Conservation (phyloP, 1,140 invertebrate species). For the Zaprionus nigranus region DNA sequence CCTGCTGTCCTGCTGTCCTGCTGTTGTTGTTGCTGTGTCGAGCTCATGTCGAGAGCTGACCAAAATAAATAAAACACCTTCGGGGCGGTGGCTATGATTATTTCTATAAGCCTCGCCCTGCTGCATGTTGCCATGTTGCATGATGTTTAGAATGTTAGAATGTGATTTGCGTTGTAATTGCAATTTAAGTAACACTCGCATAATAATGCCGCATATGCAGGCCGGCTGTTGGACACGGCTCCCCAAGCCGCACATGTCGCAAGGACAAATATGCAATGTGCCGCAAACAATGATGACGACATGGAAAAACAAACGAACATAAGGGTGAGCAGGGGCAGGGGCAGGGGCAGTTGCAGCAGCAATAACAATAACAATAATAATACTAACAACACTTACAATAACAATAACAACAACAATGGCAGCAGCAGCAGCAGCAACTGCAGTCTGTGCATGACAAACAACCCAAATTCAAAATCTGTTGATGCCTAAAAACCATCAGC, state of each 20-base stretch:
- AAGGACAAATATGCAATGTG: slow-evolving; percentile 47
- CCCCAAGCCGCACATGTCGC: slow-evolving; percentile 21
- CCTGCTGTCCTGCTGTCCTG: too few relatives aligned
- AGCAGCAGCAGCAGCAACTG: slow-evolving; percentile 23
- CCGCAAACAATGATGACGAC: slow-evolving; percentile 42
- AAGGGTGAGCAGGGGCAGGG: background rate
- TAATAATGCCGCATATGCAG: slow-evolving; percentile 57
- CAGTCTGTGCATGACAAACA: slow-evolving; percentile 68
- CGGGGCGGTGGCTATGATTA: slow-evolving; percentile 34
- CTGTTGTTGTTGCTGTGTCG: background rate
- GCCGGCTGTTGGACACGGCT: background rate
- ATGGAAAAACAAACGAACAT: slow-evolving; percentile 49
- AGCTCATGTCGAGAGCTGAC: background rate
- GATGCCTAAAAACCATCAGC: slow-evolving; percentile 70
- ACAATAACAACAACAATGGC: slow-evolving; percentile 18
- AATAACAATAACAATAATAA: slow-evolving; percentile 22
- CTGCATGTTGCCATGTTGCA: slow-evolving; percentile 34
- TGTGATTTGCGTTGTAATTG: slow-evolving; percentile 74
- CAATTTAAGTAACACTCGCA: slow-evolving; percentile 80
- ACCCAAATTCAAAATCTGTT: slow-evolving; percentile 79
- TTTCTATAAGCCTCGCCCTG: slow-evolving; percentile 10
- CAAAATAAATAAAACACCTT: slow-evolving; percentile 38
- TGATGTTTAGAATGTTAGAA: slow-evolving; percentile 41
- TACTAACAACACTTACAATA: slow-evolving; percentile 31
- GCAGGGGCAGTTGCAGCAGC: background rate